phyloP scores from a whole-genome alignment of 1,140 invertebrate genomes.

The Ceratina calcarata region DNA sequence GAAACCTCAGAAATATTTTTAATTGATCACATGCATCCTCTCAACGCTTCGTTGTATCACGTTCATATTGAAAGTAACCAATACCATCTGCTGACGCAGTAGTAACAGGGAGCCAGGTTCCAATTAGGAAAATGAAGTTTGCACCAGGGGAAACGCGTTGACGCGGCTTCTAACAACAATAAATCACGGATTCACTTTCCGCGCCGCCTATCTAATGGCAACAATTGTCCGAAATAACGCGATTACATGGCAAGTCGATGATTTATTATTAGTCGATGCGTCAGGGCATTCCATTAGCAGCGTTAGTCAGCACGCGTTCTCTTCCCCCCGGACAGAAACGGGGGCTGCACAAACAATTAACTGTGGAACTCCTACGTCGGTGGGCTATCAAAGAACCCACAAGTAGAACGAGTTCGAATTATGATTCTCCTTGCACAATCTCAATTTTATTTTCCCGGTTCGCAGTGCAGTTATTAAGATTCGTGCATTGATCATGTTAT shows the following conservation, averaged over 20 bases:
- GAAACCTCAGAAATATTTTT: neutral
- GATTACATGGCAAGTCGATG: constrained; percentile 45
- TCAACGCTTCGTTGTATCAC: neutral
- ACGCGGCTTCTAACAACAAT: constrained; percentile 27
- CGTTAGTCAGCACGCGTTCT: constrained; percentile 22
- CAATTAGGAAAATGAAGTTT: constrained; percentile 26
- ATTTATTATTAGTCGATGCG: constrained; percentile 58
- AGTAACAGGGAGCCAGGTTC: neutral
- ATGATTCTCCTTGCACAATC: no score
- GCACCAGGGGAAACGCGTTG: neutral
- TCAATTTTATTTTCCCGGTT: no score
- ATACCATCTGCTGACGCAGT: neutral
- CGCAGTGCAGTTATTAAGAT: no score
- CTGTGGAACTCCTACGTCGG: neutral
- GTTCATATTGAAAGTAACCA: no score
- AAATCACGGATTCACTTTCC: constrained; percentile 37
- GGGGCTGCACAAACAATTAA: constrained; percentile 47
- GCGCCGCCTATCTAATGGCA: constrained; percentile 23
- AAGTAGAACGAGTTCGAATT: no score
- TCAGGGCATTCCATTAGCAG: constrained; percentile 52
- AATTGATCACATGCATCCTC: neutral
- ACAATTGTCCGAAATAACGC: constrained; percentile 44
- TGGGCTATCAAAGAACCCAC: no score
- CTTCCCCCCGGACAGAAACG: constrained; percentile 16
- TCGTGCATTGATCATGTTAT: no score